phyloP scores from a whole-genome alignment of 2,888 invertebrate genomes.

The Caenorhabditis zanzibari region DNA sequence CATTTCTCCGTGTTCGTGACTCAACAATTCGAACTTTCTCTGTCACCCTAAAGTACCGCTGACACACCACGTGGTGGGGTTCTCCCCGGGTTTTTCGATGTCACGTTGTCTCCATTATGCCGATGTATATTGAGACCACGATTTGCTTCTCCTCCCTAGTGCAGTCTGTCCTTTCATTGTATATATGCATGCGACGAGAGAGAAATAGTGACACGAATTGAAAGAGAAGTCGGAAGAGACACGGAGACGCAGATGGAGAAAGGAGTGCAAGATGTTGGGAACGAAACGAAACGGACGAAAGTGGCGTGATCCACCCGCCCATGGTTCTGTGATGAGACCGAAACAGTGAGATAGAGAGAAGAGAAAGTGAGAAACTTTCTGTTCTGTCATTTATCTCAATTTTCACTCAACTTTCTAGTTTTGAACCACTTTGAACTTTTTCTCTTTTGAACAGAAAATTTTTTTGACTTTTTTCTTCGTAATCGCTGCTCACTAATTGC shows the following conservation, averaged over 20 bases:
- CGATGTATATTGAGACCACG: constrained; percentile 23
- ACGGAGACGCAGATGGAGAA: constrained; percentile 42
- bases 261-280: constrained; percentile 40
- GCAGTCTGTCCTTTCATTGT: constrained; percentile 35
- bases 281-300: constrained; percentile 38
- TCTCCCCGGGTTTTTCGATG: constrained; percentile 17
- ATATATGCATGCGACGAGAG: constrained; percentile 6
- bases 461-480: background rate
- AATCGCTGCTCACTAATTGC: background rate
- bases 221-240: constrained; percentile 33
- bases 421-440: background rate
- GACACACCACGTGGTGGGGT: constrained; percentile 30
- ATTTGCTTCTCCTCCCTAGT: constrained; percentile 16
- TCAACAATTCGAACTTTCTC: constrained; percentile 37
- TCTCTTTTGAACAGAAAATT: background rate
- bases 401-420: constrained; percentile 10
- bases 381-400: constrained; percentile 23
- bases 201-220: constrained; percentile 32
- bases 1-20: constrained; percentile 8
- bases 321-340: constrained; percentile 28
- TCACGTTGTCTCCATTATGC: constrained; percentile 36
- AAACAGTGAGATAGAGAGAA: background rate
- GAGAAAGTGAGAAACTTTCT: constrained; percentile 16
- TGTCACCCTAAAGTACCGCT: constrained; percentile 18
- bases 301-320: constrained; percentile 41